Evolutionary conservation across 2,113 vertebrate genomes (phyloP).

Genomic region (Sakesphorus luctuosus): DNA sequence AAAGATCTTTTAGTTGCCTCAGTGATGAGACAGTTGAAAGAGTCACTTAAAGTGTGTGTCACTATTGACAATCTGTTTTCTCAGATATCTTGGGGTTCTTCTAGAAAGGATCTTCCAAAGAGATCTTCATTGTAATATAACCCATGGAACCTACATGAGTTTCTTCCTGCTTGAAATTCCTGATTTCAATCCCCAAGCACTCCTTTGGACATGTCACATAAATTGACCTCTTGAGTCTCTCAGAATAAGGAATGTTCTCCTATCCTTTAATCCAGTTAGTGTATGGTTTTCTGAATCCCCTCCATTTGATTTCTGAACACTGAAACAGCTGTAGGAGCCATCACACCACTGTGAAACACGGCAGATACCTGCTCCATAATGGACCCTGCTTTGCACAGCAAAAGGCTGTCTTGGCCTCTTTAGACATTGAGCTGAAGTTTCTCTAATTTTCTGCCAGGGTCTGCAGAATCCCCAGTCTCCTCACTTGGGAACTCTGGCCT

Average conservation of each 20-base stretch:
- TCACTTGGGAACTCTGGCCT: neutral
- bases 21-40: neutral
- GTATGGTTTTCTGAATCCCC: neutral
- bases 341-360: neutral
- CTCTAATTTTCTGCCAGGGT: neutral
- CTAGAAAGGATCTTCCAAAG: neutral
- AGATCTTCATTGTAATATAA: neutral
- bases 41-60: neutral
- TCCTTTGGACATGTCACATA: neutral
- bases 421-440: neutral
- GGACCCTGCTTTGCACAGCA: neutral
- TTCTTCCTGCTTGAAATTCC: neutral
- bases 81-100: neutral
- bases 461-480: neutral
- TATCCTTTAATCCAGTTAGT: neutral
- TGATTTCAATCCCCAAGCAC: fast-evolving
- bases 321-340: neutral
- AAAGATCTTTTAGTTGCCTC: neutral
- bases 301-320: neutral
- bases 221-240: neutral
- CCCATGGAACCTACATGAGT: neutral
- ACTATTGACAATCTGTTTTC: neutral
- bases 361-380: neutral
- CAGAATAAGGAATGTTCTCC: neutral
- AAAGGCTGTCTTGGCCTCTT: neutral